Conservation (phyloP, 1,140 invertebrate genomes). For the Penaeus vannamei region DNA sequence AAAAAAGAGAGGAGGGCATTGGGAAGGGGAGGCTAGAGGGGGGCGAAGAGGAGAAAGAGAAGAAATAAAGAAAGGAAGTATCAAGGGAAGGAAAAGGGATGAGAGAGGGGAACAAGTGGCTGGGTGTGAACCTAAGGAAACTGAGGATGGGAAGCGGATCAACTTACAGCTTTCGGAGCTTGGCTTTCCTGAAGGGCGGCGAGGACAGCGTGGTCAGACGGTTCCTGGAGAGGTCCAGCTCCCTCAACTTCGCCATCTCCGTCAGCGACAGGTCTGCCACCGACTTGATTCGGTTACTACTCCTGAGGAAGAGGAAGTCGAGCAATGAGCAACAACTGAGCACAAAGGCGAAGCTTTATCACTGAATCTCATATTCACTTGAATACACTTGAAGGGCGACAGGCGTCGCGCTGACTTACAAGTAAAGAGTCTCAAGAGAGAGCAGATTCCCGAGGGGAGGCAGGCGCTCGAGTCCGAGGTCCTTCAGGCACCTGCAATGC, state of each 20-base stretch:
- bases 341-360: neutral
- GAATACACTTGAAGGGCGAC: neutral
- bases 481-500: constrained; percentile 14
- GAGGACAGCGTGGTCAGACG: constrained; percentile 79
- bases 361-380: neutral
- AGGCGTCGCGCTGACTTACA: constrained; percentile 23
- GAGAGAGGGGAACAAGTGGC: neutral
- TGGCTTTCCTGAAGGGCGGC: constrained; percentile 70
- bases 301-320: constrained; percentile 1
- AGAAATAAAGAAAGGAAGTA: neutral
- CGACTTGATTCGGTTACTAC: constrained; percentile 36
- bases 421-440: constrained; percentile 27
- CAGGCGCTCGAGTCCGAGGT: constrained; percentile 30
- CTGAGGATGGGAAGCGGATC: neutral
- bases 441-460: constrained; percentile 36
- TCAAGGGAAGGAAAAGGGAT: neutral
- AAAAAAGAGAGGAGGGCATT: neutral
- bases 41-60: neutral
- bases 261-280: constrained; percentile 25
- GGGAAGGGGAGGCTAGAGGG: neutral
- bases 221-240: constrained; percentile 87
- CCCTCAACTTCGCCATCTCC: constrained; percentile 74
- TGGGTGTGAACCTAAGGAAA: neutral
- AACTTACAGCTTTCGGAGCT: constrained; percentile 48
- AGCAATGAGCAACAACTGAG: neutral